Conservation (phyloP, 2,888 invertebrate genomes). For the Pteria penguin region DNA sequence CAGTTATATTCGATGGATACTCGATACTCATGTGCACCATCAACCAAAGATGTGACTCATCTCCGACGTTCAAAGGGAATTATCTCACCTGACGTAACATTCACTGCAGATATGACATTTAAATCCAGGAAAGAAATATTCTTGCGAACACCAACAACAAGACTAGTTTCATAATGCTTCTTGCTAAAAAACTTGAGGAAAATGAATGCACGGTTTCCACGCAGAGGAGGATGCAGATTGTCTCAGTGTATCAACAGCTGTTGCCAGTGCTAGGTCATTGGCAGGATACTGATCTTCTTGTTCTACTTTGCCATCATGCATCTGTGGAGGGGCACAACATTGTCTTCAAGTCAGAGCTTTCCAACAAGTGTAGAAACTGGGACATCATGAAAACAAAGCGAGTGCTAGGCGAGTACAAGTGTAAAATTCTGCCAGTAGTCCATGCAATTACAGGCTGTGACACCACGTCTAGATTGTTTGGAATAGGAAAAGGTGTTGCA, state of each 20-base stretch:
- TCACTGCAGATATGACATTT: background rate
- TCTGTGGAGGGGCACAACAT: constrained; percentile 1
- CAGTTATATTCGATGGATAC: constrained; percentile 55
- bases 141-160: constrained; percentile 57
- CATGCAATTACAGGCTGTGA: constrained; percentile 58
- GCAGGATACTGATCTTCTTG: constrained; percentile 62
- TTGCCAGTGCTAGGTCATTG: constrained; percentile 28
- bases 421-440: constrained; percentile 38
- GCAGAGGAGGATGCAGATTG: constrained; percentile 56
- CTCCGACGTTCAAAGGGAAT: constrained; percentile 20
- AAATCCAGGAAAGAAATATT: constrained; percentile 1
- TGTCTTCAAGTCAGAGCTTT: too few species aligned
- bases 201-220: constrained; percentile 34
- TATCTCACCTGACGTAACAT: background rate
- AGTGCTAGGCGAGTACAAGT: constrained; percentile 27
- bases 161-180: constrained; percentile 52
- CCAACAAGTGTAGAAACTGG: constrained; percentile 39
- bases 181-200: constrained; percentile 37
- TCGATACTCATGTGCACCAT: constrained; percentile 11
- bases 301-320: constrained; percentile 56
- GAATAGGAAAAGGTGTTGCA: too few species aligned
- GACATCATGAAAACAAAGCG: constrained; percentile 41
- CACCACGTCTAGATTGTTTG: constrained; percentile 51
- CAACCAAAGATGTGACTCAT: constrained; percentile 46
- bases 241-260: constrained; percentile 53